Evolutionary conservation across 2,113 vertebrate species (phyloP).

Genomic region (Nerophis lumbriciformis): DNA sequence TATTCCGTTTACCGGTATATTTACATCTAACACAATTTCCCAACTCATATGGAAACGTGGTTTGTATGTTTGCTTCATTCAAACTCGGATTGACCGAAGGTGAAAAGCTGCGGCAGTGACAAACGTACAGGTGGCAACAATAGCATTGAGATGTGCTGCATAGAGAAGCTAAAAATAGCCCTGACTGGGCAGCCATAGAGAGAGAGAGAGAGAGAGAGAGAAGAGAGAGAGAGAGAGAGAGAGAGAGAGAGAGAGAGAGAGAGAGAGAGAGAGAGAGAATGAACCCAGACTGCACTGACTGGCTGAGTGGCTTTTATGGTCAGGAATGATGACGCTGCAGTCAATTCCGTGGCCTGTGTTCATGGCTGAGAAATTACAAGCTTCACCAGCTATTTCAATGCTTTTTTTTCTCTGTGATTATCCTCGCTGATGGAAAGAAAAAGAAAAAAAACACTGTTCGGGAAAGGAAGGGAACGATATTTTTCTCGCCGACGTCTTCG

Average conservation of each 20-base stretch:
- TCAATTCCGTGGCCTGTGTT: constrained; percentile 40
- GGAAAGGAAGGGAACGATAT: constrained; percentile 1
- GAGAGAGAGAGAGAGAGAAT: constrained; percentile 37
- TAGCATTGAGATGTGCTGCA: constrained; percentile 43
- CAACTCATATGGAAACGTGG: too few species aligned
- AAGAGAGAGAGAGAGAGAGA: constrained; percentile 30
- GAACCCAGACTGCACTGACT: constrained; percentile 60
- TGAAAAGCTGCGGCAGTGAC: constrained; percentile 55
- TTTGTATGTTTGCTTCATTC: constrained; percentile 5
- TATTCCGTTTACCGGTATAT: too few species aligned
- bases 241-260: constrained; percentile 29
- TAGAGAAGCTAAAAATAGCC: constrained; percentile 66
- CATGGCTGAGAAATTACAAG: constrained; percentile 34
- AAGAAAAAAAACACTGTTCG: background rate
- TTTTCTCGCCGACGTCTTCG: background rate
- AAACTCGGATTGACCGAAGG: constrained; percentile 9
- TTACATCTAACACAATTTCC: too few species aligned
- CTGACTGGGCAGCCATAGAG: constrained; percentile 34
- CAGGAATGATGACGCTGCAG: constrained; percentile 64
- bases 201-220: background rate
- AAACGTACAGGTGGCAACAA: constrained; percentile 59
- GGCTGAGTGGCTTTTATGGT: constrained; percentile 62
- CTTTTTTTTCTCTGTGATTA: constrained; percentile 24
- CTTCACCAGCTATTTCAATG: constrained; percentile 10
- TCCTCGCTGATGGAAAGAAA: constrained; percentile 9